Conservation (phyloP, 2,888 invertebrate genomes). For the Nomada ruficornis region DNA sequence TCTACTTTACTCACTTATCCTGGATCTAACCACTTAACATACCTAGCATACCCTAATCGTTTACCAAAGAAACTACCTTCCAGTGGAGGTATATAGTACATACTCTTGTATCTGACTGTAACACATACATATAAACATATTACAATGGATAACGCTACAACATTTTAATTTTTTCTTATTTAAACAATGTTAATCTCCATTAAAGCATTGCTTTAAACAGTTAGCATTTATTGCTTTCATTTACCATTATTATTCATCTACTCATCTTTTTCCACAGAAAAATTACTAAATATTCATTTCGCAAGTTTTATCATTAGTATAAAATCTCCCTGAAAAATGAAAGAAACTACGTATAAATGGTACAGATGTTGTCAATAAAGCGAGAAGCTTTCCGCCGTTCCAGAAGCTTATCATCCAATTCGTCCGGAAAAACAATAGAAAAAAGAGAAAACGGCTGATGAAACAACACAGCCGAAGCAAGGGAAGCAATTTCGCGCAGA, state of each 20-base stretch:
- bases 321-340: not conserved
- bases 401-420: not conserved
- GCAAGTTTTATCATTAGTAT: too few relatives aligned
- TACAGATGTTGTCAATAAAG: not conserved
- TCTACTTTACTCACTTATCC: constrained; percentile 24
- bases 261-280: too few relatives aligned
- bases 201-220: too few relatives aligned
- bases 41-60: not conserved
- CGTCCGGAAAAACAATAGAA: not conserved
- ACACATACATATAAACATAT: too few relatives aligned
- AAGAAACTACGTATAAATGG: not conserved
- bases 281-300: too few relatives aligned
- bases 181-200: too few relatives aligned
- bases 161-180: too few relatives aligned
- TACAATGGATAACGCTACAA: too few relatives aligned
- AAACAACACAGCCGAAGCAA: not conserved
- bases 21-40: constrained; percentile 18
- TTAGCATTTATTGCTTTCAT: too few relatives aligned
- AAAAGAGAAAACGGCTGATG: not conserved
- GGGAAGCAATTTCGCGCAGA: not conserved
- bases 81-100: not conserved
- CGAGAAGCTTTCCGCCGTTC: not conserved
- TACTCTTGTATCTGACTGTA: too few relatives aligned
- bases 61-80: not conserved
- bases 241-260: too few relatives aligned